These are phyloP conservation scores for Phaenicophaeus curvirostris DNA, from an alignment of 2,797 vertebrate species.

Conservation along the genomic window DNA sequence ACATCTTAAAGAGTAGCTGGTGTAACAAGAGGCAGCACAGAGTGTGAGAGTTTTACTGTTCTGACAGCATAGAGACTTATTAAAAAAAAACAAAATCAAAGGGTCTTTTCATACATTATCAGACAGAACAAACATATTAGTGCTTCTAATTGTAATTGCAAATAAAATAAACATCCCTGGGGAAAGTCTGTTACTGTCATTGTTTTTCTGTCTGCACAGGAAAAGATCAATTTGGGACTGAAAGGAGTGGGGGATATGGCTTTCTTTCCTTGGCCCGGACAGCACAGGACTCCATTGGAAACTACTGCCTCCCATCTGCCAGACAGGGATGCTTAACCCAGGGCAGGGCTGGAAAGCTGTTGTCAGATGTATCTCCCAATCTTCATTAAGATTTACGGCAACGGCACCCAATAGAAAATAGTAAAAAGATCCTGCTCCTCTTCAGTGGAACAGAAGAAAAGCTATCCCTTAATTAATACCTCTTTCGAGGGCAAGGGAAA, in stretches of 20 bases:
- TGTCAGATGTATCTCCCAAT: neutral
- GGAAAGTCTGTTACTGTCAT: neutral
- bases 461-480: neutral
- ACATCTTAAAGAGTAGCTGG: neutral
- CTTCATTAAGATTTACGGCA: neutral
- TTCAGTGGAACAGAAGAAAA: neutral
- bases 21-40: neutral
- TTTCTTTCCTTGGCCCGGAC: neutral
- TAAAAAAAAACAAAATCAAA: neutral
- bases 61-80: neutral
- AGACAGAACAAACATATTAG: neutral
- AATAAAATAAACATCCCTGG: neutral
- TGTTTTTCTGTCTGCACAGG: neutral
- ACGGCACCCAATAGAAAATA: neutral
- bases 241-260: neutral
- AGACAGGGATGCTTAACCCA: neutral
- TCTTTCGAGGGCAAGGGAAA: neutral
- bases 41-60: neutral
- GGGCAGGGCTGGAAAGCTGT: neutral
- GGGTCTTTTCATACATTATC: neutral
- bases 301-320: neutral
- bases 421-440: neutral
- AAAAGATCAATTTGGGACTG: neutral
- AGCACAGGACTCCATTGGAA: neutral
- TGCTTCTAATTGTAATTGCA: constrained; percentile 9